Evolutionary conservation across 2,797 vertebrate genomes (phyloP).

Genomic region (Mionectes olivaceus): DNA sequence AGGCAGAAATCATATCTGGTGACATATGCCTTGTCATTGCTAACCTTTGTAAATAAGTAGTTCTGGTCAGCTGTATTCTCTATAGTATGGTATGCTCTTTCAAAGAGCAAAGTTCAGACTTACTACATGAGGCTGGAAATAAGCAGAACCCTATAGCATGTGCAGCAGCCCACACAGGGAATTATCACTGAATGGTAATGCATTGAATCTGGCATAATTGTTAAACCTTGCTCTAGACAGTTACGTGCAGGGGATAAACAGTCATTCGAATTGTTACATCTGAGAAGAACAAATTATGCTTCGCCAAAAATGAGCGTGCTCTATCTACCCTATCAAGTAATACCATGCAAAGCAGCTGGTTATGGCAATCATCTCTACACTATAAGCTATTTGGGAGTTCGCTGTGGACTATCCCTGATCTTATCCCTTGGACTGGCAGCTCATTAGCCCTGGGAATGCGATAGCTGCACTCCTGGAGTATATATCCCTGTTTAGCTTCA

Average conservation of each 20-base stretch:
- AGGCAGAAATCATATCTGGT: constrained; percentile 32
- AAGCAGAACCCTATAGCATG: not conserved
- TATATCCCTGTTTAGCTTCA: not conserved
- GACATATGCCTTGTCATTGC: constrained; percentile 20
- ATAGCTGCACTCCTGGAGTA: not conserved
- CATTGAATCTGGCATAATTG: not conserved
- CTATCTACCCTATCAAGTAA: not conserved
- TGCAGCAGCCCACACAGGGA: not conserved
- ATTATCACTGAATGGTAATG: not conserved
- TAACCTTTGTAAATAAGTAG: constrained; percentile 49
- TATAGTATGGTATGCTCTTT: not conserved
- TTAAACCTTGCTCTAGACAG: not conserved
- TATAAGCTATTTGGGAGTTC: not conserved
- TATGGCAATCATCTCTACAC: not conserved
- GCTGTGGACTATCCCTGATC: not conserved
- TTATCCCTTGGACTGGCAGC: not conserved
- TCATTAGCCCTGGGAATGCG: constrained; percentile 12
- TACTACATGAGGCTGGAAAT: not conserved
- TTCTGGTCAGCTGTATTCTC: constrained; percentile 41
- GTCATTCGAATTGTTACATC: not conserved
- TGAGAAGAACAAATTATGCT: not conserved
- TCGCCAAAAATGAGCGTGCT: not conserved
- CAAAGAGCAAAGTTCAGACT: constrained; percentile 56
- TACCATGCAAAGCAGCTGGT: not conserved
- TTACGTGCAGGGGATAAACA: not conserved